Evolutionary conservation across 2,113 vertebrate species (phyloP).

Genomic region (Bothrops jararaca): DNA sequence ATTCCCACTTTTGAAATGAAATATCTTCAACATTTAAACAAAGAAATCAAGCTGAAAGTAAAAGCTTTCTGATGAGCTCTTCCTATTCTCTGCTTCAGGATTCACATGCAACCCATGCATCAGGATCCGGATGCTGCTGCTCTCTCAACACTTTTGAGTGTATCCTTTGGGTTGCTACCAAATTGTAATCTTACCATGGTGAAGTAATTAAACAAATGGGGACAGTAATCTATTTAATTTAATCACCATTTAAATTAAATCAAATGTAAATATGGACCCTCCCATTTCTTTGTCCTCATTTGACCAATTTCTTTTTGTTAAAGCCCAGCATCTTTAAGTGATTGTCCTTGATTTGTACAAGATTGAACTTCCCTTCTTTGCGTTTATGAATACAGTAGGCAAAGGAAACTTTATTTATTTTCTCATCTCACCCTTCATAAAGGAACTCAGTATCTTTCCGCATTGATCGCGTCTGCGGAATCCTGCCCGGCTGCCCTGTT

Average conservation of each 20-base stretch:
- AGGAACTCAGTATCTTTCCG: too few relatives aligned
- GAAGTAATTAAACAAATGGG: background rate
- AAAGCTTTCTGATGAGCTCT: background rate
- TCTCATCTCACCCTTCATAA: background rate
- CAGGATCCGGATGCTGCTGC: background rate
- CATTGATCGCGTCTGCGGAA: too few relatives aligned
- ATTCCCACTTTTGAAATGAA: background rate
- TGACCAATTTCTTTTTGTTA: background rate
- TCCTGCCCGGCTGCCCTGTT: too few relatives aligned
- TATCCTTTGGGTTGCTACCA: background rate
- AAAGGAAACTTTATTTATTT: background rate
- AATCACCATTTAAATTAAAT: background rate
- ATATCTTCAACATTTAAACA: background rate
- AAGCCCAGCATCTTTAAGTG: background rate
- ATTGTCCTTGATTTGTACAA: background rate
- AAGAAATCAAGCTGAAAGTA: background rate
- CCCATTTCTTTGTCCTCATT: background rate
- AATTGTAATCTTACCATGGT: background rate
- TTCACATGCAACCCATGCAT: too few relatives aligned
- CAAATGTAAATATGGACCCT: background rate
- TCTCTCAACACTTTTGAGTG: background rate
- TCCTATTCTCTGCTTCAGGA: too few relatives aligned
- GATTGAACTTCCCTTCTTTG: background rate
- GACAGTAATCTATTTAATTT: background rate
- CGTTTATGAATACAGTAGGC: background rate